Conservation (phyloP, 1,140 invertebrate genomes). For the Drosophila asahinai region DNA sequence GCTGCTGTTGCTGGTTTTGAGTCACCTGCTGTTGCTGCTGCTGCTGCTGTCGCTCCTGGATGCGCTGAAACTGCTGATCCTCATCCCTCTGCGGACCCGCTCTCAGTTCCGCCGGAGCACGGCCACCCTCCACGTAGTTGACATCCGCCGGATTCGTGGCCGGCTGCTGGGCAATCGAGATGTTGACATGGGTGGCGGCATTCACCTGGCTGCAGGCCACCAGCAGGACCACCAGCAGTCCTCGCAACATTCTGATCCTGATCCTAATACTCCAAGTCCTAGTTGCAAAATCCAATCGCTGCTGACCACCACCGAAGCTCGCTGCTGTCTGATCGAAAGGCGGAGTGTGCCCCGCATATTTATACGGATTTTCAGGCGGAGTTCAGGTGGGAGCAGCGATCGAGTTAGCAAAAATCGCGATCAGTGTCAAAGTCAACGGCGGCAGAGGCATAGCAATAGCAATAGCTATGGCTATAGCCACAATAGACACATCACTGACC, state of each 20-base stretch:
- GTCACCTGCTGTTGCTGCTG: slow-evolving; percentile 20
- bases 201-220: slow-evolving; percentile 53
- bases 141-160: slow-evolving; percentile 78
- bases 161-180: slow-evolving; percentile 79
- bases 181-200: slow-evolving; percentile 78
- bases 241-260: slow-evolving; percentile 44
- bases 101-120: slow-evolving; percentile 67
- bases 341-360: slow-evolving; percentile 68
- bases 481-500: slow-evolving; percentile 27
- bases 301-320: slow-evolving; percentile 41
- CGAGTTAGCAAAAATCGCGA: slow-evolving; percentile 31
- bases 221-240: slow-evolving; percentile 60
- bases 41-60: slow-evolving; percentile 62
- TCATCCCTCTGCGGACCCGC: slow-evolving; percentile 58
- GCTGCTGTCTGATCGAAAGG: slow-evolving; percentile 60
- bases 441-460: slow-evolving; percentile 22
- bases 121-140: slow-evolving; percentile 67
- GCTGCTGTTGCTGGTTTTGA: slow-evolving; percentile 19
- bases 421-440: slow-evolving; percentile 77
- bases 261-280: slow-evolving; percentile 13
- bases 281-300: slow-evolving; percentile 13
- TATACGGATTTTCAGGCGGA: slow-evolving; percentile 60
- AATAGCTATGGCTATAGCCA: slow-evolving; percentile 18
- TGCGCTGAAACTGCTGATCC: slow-evolving; percentile 54
- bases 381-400: slow-evolving; percentile 51